Base-by-base conservation (phyloP, 2,797 vertebrate genomes). In the Amazonetta brasiliensis region DNA sequence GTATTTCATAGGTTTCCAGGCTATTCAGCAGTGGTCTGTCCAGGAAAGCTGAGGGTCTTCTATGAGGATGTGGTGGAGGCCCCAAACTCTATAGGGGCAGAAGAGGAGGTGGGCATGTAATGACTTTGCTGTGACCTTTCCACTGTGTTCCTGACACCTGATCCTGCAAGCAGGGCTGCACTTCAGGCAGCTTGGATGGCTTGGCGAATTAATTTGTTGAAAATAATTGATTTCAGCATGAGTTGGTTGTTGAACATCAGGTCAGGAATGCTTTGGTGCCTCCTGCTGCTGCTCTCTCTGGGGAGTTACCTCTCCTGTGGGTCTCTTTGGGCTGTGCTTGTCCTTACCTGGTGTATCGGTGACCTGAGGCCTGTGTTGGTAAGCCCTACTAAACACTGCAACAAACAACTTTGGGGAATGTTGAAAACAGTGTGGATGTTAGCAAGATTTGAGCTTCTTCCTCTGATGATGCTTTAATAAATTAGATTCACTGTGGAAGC, bases 301-400 rank as follows among this genome's bases (percentile, higher is more conserved):
- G 1, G 39, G 39, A 12, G 5, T 10, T 74, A 44, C 23, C 25
- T 60, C 41, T 39, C 20, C 11, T 21, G 39, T 33, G 20, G 63
- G 13, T 56, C 7, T 14, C 21, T 48, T 31, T 41, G 75, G 0
- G 1, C 48, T 55, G 21, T 1, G 2, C 46, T 69, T 82, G 63
- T 41, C 39, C 30, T 63, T 78, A 39, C 48, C 33, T 50, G 39
- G 20, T 68, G 2, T 55, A 12, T 17, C 30, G 9, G 30, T 26
- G 35, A 89, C n/a, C 7, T 55, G 43, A 31, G 33, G 23, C 54
- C 43, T 9, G 5, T 4, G 6, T 58, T 43, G 31, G 13, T 44
- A 54, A 50, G 31, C 52, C 52, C 2, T 52, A 25, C 28, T 46
- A 21, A 25, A 14, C 46, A 55, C 41, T 22, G 11, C 71, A 41